Evolutionary conservation across 2,888 invertebrate species (phyloP).

Genomic region (Schizotus pectinicornis): DNA sequence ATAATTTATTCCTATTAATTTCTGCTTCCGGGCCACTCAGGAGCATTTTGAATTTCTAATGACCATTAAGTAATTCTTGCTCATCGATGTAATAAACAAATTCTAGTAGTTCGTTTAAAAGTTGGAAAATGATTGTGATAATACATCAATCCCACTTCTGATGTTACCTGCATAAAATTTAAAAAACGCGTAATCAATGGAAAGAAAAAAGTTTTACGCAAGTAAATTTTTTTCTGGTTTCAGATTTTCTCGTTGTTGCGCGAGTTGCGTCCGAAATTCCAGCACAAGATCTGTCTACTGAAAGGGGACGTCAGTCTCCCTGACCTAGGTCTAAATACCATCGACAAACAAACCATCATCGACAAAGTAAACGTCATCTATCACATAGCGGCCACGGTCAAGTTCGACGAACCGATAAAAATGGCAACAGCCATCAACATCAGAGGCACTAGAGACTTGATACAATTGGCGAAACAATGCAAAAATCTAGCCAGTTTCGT

Average conservation of each 20-base stretch:
- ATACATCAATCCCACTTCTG: too few species aligned
- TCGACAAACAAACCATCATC: slow-evolving; percentile 57
- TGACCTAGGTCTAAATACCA: slow-evolving; percentile 61
- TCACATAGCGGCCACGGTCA: slow-evolving; percentile 63
- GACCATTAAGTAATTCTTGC: too few species aligned
- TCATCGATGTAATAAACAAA: too few species aligned
- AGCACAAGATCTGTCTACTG: slow-evolving; percentile 64
- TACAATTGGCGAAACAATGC: slow-evolving; percentile 60
- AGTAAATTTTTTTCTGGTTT: slow-evolving; percentile 25
- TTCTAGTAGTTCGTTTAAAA: too few species aligned
- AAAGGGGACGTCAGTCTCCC: slow-evolving; percentile 62
- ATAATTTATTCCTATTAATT: too few species aligned
- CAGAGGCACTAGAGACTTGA: slow-evolving; percentile 59
- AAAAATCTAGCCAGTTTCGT: slow-evolving; percentile 60
- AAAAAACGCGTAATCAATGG: too few species aligned
- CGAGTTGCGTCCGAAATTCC: slow-evolving; percentile 60
- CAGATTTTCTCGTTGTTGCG: slow-evolving; percentile 62
- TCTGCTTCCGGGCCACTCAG: too few species aligned
- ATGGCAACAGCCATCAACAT: slow-evolving; percentile 61
- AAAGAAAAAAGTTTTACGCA: too few species aligned
- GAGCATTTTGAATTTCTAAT: too few species aligned
- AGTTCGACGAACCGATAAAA: slow-evolving; percentile 62
- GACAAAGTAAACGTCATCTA: slow-evolving; percentile 57
- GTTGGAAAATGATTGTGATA: too few species aligned
- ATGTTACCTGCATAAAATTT: too few species aligned